These are phyloP conservation scores for Psittacula cyanocephala DNA, from an alignment of 2,113 vertebrate species.

Conservation along the genomic window DNA sequence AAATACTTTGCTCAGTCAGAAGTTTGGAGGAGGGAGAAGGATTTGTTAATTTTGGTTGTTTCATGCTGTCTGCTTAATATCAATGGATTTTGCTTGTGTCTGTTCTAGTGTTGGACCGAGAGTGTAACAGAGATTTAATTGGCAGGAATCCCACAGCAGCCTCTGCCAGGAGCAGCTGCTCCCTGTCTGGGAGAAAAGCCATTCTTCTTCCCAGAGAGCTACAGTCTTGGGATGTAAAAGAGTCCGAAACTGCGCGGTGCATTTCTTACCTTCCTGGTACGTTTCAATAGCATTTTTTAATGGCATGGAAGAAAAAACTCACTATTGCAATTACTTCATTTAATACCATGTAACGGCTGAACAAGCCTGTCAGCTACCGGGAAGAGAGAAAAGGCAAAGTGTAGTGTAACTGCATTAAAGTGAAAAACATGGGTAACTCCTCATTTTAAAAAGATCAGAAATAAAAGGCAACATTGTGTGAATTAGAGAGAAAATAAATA, in stretches of 20 bases:
- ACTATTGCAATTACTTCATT: slow-evolving; percentile 52
- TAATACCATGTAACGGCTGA: slow-evolving; percentile 36
- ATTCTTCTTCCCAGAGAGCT: not conserved
- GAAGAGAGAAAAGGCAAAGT: not conserved
- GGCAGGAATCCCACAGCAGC: not conserved
- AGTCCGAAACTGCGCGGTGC: fast-evolving
- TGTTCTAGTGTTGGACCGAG: not conserved
- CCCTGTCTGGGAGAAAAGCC: not conserved
- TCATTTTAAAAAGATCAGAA: slow-evolving; percentile 22
- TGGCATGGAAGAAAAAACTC: not conserved
- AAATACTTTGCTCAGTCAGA: not conserved
- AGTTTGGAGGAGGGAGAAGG: not conserved
- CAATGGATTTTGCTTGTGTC: not conserved
- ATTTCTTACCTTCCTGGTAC: not conserved
- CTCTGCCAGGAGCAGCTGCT: slow-evolving; percentile 38
- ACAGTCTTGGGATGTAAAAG: fast-evolving
- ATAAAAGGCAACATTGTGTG: slow-evolving; percentile 26
- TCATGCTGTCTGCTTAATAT: not conserved
- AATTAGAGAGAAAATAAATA: not conserved
- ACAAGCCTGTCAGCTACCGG: slow-evolving; percentile 13
- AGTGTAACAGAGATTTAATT: not conserved
- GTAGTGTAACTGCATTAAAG: slow-evolving; percentile 39
- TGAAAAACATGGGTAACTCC: slow-evolving; percentile 21
- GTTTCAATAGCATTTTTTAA: slow-evolving; percentile 21
- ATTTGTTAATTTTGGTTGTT: not conserved